These are phyloP conservation scores for Eupithecia subumbrata DNA, from an alignment of 2,888 invertebrate species.

Conservation along the genomic window DNA sequence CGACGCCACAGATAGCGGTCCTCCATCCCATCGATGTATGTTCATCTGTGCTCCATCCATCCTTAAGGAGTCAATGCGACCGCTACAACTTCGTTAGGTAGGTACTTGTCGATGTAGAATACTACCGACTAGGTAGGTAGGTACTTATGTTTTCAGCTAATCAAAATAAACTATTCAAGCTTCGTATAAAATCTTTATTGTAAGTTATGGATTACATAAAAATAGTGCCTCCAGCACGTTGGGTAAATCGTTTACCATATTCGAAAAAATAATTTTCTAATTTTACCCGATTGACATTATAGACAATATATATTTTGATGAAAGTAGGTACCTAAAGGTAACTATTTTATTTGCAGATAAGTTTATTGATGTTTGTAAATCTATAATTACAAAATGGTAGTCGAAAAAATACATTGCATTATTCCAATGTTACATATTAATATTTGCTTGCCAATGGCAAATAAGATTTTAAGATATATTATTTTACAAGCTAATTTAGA, in stretches of 20 bases:
- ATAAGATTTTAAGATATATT: background rate
- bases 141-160: background rate
- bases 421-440: too few species aligned
- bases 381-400: background rate
- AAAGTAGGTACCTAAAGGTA: slow-evolving; percentile 3
- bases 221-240: background rate
- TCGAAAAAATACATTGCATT: background rate
- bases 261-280: background rate
- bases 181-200: slow-evolving; percentile 7
- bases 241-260: background rate
- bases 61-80: too few species aligned
- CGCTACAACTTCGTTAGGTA: too few species aligned
- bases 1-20: background rate
- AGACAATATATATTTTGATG: background rate
- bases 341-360: background rate
- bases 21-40: background rate
- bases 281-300: background rate
- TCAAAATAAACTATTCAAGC: background rate
- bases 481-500: slow-evolving; percentile 16
- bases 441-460: background rate
- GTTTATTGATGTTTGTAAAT: background rate
- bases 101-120: background rate
- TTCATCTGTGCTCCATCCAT: too few species aligned
- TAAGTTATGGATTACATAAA: slow-evolving; percentile 1
- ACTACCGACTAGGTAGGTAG: too few species aligned